These are phyloP conservation scores for Balaenoptera acutorostrata DNA, from an alignment of 2,113 vertebrate species.

Conservation along the genomic window DNA sequence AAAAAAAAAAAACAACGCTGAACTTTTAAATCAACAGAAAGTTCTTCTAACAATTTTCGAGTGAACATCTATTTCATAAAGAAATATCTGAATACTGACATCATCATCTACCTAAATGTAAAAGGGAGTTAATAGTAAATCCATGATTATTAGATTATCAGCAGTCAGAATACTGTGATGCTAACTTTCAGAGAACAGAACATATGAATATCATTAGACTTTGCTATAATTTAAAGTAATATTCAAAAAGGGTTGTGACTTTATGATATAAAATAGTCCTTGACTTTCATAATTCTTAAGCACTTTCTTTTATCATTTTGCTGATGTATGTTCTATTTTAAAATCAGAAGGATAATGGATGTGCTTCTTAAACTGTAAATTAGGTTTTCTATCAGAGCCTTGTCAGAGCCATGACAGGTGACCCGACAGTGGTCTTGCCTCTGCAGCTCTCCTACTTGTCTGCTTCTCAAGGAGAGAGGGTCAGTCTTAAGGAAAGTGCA, in stretches of 20 bases:
- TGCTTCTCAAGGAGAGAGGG: constrained; percentile 83
- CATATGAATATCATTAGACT: constrained; percentile 56
- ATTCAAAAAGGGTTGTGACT: constrained; percentile 79
- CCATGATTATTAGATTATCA: background rate
- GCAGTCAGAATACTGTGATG: background rate
- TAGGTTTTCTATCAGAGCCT: constrained; percentile 86
- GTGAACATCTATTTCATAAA: background rate
- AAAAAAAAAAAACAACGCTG: background rate
- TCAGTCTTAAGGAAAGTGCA: constrained; percentile 73
- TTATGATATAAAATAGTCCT: constrained; percentile 82
- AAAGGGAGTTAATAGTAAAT: background rate
- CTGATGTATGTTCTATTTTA: constrained; percentile 86
- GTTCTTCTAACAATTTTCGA: background rate
- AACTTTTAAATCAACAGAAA: background rate
- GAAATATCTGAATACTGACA: background rate
- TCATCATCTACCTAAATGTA: background rate
- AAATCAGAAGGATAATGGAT: constrained; percentile 87
- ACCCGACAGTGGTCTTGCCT: constrained; percentile 76
- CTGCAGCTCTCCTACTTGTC: constrained; percentile 74
- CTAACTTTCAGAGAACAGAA: constrained; percentile 11
- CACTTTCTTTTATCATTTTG: constrained; percentile 85
- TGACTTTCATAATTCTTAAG: constrained; percentile 87
- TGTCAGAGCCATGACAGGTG: constrained; percentile 79
- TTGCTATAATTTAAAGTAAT: constrained; percentile 77
- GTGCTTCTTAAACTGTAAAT: constrained; percentile 86